Evolutionary conservation across 1,140 invertebrate genomes (phyloP).

Genomic region (Bicyclus anynana): DNA sequence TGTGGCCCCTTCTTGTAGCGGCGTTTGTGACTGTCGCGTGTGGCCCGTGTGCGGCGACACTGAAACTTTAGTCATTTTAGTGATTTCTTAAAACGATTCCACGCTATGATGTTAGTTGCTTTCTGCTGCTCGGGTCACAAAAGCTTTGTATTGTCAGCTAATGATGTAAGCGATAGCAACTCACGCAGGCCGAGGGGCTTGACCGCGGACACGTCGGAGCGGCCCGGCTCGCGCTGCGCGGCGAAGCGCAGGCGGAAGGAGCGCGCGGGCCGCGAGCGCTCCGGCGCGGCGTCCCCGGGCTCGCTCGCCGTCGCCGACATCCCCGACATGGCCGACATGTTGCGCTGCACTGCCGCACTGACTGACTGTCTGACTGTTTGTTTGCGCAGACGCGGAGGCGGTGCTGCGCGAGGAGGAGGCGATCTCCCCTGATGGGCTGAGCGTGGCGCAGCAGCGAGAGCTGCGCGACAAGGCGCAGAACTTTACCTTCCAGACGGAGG

Average conservation of each 20-base stretch:
- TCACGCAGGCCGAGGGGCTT: constrained; percentile 48
- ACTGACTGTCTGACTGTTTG: no score
- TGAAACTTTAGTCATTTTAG: no score
- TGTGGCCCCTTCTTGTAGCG: no score
- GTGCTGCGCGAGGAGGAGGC: constrained; percentile 97
- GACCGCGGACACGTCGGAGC: constrained; percentile 52
- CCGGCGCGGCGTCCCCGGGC: constrained; percentile 7
- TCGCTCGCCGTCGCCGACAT: constrained; percentile 12
- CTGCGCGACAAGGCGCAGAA: constrained; percentile 94
- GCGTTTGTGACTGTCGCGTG: no score
- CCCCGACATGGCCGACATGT: background rate
- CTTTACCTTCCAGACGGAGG: constrained; percentile 96
- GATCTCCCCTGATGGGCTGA: constrained; percentile 97
- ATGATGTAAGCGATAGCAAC: no score
- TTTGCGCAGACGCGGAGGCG: constrained; percentile 88
- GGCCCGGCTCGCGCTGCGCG: constrained; percentile 45
- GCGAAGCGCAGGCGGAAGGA: constrained; percentile 61
- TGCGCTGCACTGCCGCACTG: no score
- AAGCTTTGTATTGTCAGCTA: no score
- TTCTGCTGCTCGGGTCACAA: no score
- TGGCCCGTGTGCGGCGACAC: no score
- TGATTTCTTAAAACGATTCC: no score
- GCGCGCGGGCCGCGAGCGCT: background rate
- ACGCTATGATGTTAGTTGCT: no score
- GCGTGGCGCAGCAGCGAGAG: constrained; percentile 95